Conservation (phyloP, 2,797 vertebrate species). For the Alcedo atthis region DNA sequence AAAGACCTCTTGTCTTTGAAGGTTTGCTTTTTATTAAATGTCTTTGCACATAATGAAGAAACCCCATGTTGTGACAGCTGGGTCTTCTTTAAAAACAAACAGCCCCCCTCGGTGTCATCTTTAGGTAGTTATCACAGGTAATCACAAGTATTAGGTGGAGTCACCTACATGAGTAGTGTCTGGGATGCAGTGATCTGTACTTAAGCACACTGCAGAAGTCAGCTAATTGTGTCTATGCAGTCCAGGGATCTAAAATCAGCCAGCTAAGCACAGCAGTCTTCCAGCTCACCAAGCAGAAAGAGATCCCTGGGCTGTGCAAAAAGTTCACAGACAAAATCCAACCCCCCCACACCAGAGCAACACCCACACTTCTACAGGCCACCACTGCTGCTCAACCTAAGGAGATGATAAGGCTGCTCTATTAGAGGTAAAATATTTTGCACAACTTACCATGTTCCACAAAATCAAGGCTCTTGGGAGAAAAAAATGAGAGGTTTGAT, state of each 20-base stretch:
- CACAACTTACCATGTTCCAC: rapidly evolving
- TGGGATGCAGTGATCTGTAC: neutral
- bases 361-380: rapidly evolving
- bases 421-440: neutral
- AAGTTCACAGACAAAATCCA: neutral
- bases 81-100: neutral
- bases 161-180: neutral
- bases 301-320: neutral
- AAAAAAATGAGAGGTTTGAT: neutral
- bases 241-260: neutral
- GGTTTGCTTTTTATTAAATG: neutral
- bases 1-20: neutral
- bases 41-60: neutral
- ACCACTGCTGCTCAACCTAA: neutral
- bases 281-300: neutral
- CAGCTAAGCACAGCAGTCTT: neutral
- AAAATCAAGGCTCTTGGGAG: neutral
- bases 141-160: neutral
- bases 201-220: neutral
- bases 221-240: neutral
- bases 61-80: neutral
- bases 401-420: neutral
- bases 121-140: neutral
- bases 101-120: rapidly evolving
- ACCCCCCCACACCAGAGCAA: rapidly evolving